Base-by-base conservation (phyloP, 2,888 invertebrate genomes). In the Himalopsyche tibetana region DNA sequence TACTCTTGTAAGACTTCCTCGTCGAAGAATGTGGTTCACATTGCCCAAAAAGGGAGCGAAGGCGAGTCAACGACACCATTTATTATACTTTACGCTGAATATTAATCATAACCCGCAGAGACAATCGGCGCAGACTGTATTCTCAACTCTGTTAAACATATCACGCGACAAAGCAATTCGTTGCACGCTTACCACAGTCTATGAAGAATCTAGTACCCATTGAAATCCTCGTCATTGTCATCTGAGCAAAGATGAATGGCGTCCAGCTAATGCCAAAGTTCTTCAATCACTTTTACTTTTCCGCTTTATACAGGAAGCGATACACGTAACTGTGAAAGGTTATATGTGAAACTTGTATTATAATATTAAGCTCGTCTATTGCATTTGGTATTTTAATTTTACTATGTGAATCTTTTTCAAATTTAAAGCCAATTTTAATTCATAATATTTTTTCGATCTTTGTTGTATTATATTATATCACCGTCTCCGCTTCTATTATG, bases 11-110 rank as follows among this genome's bases (percentile, higher is more conserved):
- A 63, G 28, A 63, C 19, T n/a, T 63, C 63, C 63, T 63, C 63
- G 63, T 63, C 19, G 28, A 63, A 63, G 63, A 63, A 63, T 63
- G 63, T 63, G 63, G 63, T 63, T 63, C 63, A 63, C 63, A 63
- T 63, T 19, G 63, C 19, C 63, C 63, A 63, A 63, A 63, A 63
- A 63, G 63, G 63, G 63, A 63, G 63, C 63, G 63, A 63, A 63
- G 9, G n/a, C n/a, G 63, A 63, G 63, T 63, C 63, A 63, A 63
- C 63, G 63, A 63, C 63, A 63, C 28, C 63, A 63, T 63, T 63
- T 51, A 51, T 28, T 28, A 28, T 28, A 28, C 45, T 51, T 56
- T n/a, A 19, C 63, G 28, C 63, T 19, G 19, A 28, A n/a, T 28
- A 19, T 63, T 63, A 63, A 63, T 63, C 63, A 63, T 63, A 63